Evolutionary conservation across 1,140 invertebrate genomes (phyloP), one percentile per base, ranked within the genome.

Genomic region (Panagrolaimus sp.): DNA sequence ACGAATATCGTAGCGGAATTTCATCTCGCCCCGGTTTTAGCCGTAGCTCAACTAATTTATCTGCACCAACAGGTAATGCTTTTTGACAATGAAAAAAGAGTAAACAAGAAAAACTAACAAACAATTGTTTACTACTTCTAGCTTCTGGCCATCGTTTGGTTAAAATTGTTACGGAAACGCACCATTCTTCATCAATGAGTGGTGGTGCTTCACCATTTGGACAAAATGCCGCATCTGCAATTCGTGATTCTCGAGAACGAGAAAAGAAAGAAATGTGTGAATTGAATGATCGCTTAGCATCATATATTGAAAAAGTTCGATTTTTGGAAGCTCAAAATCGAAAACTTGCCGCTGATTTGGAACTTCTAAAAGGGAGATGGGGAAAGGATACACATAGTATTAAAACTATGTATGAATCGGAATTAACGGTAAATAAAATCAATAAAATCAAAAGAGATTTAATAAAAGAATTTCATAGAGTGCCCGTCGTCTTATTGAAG

Each of bases 281-380:
- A 43, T 53, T 82, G 44, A 83, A 83, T 61, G 81, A 82, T 42
- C 69, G 77, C 14, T 68, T 83, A 43, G 80, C 82, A 16, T 75
- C 71, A 31, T 83, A 82, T 63, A 83, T 83, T 42, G 80, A 83
- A 64, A 83, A 83, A 65, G 79, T 83, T 14, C 80, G 85, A 46
- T 87, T 86, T 68, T 74, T 87, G 46, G 86, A 87, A 68, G 86
- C 86, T 44, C 84, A 85, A 72, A 85, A 84, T 74, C 80, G 84
- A 68, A 85, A 85, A 66, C 73, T 86, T 44, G 83, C 79, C 48
- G 79, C 82, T n/a, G 85, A 87, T 71, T 75, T 86, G 69, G 84
- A 86, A 48, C 74, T 82, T 47, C 73, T 86, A 27, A 78, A 79
- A 67, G 78, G 81, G 23, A 82, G 84, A 72, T 85, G 84, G 83